Base-by-base conservation (phyloP, 1,140 invertebrate genomes). In the Drosophila virilis region DNA sequence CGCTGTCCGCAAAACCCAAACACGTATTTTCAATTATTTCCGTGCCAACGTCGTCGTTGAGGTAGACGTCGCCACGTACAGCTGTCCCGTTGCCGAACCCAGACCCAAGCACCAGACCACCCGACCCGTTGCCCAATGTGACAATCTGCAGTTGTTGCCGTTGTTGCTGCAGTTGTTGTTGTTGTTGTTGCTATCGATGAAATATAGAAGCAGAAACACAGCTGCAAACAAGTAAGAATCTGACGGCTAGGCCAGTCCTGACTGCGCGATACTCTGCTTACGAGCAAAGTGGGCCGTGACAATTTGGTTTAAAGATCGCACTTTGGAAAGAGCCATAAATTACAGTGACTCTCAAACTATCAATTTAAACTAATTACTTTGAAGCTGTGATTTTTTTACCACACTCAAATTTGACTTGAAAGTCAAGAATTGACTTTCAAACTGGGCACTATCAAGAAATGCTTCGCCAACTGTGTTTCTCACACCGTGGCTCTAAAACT, bases 1-100 rank as follows among this genome's bases (percentile, higher is more conserved):
- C 73, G 78, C 58, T 83, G 83, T 88, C 83, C 83, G 67, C 84
- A 86, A 86, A 88, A 89, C 85, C 84, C 84, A 89, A 89, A 89
- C 84, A 89, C 84, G 84, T 89, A 89, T 89, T 89, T 89, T 89
- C 84, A 89, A 89, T 89, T 89, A 89, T 89, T 89, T 89, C 84
- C 84, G 84, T 88, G 83, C 78, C 83, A 88, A 82, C 71, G 75
- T 86, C 67, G 77, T 70, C 80, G 68, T 67, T 38, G 72, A 83
- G 80, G 82, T 86, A 86, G 71, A 78, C 67, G 74, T 81, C 42
- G 54, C 46, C 68, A 55, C 42, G 64, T 61, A 45, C 69, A 74
- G 48, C 64, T 68, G 65, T 59, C 45, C 60, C 40, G 40, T 37
- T 55, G 67, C 61, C 50, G 48, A 40, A 67, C 35, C 22, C 17